Conservation (phyloP, 2,888 invertebrate genomes). For the Serrognathus titanus region DNA sequence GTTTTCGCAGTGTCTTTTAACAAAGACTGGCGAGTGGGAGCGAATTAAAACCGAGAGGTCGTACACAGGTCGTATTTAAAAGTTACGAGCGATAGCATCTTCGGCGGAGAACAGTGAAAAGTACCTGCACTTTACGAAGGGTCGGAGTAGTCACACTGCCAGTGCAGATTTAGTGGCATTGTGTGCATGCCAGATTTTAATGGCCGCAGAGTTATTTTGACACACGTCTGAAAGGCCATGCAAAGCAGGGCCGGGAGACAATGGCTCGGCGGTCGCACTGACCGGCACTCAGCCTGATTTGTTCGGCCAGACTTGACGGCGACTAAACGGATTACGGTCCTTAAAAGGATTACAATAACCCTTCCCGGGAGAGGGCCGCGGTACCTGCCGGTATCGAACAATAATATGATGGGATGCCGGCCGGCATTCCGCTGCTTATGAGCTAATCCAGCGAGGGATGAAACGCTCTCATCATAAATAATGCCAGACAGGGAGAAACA, state of each 20-base stretch:
- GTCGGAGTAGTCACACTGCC: background rate
- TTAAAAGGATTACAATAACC: conserved; percentile 20
- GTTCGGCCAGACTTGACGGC: conserved; percentile 15
- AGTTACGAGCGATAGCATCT: no score
- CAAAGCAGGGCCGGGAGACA: conserved; percentile 26
- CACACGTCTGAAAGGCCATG: conserved; percentile 25
- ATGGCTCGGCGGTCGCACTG: conserved; percentile 18
- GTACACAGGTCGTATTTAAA: no score
- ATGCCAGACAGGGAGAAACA: background rate
- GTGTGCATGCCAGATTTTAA: conserved; percentile 9
- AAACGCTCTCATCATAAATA: background rate
- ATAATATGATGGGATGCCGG: conserved; percentile 12
- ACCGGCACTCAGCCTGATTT: conserved; percentile 19
- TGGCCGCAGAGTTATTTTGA: conserved; percentile 27
- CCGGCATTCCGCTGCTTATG: conserved; percentile 6
- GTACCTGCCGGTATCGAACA: conserved; percentile 17
- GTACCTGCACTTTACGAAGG: no score
- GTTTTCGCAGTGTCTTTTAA: no score
- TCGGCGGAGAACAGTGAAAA: no score
- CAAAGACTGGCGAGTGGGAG: no score
- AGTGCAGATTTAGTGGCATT: conserved; percentile 5
- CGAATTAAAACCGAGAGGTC: no score
- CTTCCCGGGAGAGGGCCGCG: conserved; percentile 11
- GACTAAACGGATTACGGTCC: conserved; percentile 20
- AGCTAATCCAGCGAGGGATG: background rate